phyloP scores from a whole-genome alignment of 2,113 vertebrate species.

The Mormoops blainvillei region DNA sequence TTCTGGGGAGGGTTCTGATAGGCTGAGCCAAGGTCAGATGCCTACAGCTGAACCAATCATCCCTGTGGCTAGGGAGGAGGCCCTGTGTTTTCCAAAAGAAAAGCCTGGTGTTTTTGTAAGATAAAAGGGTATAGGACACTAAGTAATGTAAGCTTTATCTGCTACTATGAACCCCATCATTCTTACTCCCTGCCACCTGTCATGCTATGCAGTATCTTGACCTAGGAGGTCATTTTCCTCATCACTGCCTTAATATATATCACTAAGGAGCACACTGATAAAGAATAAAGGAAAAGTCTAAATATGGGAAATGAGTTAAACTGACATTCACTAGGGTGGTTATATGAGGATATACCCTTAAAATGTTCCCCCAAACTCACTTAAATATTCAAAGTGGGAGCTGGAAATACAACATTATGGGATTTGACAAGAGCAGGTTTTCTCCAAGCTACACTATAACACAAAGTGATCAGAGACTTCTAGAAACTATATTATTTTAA shows the following conservation, averaged over 20 bases:
- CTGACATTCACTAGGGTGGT: neutral
- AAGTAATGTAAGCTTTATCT: neutral
- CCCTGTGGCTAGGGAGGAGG: too few relatives aligned
- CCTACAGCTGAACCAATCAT: neutral
- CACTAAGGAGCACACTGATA: neutral
- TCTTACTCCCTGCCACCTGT: neutral
- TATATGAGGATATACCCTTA: neutral
- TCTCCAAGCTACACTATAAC: neutral
- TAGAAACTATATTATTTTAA: neutral
- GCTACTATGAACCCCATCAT: neutral
- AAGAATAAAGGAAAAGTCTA: neutral
- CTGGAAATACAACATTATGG: neutral
- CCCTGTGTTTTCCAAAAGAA: neutral
- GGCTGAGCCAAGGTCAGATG: neutral
- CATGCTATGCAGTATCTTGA: neutral
- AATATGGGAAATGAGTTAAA: neutral
- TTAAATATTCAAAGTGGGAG: neutral
- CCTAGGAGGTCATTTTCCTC: neutral
- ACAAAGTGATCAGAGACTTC: neutral
- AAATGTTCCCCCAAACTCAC: neutral
- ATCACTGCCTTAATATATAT: neutral
- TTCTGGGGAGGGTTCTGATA: neutral
- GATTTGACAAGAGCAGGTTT: neutral
- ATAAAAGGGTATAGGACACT: neutral
- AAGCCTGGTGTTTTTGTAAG: neutral